Base-by-base conservation (phyloP, 1,140 invertebrate genomes). In the Ganaspis sp. region DNA sequence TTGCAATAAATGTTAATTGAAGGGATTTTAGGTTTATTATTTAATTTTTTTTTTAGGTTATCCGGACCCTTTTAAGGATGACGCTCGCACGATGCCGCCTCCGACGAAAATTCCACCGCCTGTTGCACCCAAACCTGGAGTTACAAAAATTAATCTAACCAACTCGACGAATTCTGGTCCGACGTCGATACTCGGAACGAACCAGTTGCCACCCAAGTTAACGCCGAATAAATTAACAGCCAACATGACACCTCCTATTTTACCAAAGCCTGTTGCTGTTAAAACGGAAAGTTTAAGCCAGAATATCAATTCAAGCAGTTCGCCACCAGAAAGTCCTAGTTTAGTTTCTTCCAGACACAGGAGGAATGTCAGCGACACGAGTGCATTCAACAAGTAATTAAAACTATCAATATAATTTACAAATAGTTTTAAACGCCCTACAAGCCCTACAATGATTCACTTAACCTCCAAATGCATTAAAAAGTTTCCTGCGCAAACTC, bases 351-450 rank as follows among this genome's bases (percentile, higher is more conserved):
- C 89, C 40, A 92, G 93, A 9, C 96, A 97, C 88, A 89, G 96
- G 45, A 92, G 96, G 53, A 97, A 97, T 88, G 95, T 96, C 84
- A 97, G 96, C 88, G 96, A 97, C 86, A 97, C 96, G 0, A 96
- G 96, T 69, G 95, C 96, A 81, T 96, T 97, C 85, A 96, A 95
- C 85, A 96, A 96, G 95, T 96, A 92, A 91, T 92, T 85, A 49
- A 49, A n/a, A n/a, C n/a, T n/a, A n/a, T n/a, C n/a, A n/a, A n/a
- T n/a, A n/a, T n/a, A n/a, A n/a, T n/a, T n/a, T n/a, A n/a, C n/a
- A n/a, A n/a, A n/a, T n/a, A n/a, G n/a, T n/a, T n/a, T n/a, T n/a
- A n/a, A n/a, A n/a, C n/a, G n/a, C n/a, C n/a, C n/a, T n/a, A n/a
- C n/a, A n/a, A n/a, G n/a, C n/a, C n/a, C n/a, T n/a, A n/a, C n/a